Evolutionary conservation across 2,797 vertebrate genomes (phyloP).

Genomic region (Alosa sapidissima): DNA sequence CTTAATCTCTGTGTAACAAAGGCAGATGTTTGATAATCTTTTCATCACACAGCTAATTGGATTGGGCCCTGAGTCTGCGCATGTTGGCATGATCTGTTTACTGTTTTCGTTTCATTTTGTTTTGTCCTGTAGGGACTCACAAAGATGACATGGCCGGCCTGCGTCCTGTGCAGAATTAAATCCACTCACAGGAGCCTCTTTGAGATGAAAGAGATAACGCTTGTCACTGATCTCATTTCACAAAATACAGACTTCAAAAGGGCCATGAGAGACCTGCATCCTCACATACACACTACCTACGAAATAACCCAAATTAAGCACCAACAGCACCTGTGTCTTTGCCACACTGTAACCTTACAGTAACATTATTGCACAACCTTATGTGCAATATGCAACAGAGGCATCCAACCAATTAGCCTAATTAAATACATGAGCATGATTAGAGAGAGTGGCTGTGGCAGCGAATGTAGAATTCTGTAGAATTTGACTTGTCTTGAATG

Average conservation of each 20-base stretch:
- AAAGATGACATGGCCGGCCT: background rate
- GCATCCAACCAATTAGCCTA: no score
- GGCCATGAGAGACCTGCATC: background rate
- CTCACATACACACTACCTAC: background rate
- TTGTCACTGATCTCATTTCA: background rate
- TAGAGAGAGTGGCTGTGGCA: background rate
- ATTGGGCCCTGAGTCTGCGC: background rate
- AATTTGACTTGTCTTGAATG: no score
- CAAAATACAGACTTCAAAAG: background rate
- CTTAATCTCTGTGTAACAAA: slow-evolving; percentile 45
- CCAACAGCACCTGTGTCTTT: no score
- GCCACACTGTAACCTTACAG: no score
- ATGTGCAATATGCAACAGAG: no score
- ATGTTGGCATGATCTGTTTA: background rate
- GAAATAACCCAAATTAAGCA: no score
- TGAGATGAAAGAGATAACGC: background rate
- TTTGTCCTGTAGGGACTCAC: background rate
- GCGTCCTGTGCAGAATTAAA: background rate
- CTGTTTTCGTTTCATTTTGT: background rate
- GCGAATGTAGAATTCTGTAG: no score
- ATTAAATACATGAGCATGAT: background rate
- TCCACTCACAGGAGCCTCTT: background rate
- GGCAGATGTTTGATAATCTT: slow-evolving; percentile 49
- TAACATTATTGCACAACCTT: no score
- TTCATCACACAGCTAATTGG: slow-evolving; percentile 37